Conservation (phyloP, 2,888 invertebrate species). For the Hypomecis atomaria region DNA sequence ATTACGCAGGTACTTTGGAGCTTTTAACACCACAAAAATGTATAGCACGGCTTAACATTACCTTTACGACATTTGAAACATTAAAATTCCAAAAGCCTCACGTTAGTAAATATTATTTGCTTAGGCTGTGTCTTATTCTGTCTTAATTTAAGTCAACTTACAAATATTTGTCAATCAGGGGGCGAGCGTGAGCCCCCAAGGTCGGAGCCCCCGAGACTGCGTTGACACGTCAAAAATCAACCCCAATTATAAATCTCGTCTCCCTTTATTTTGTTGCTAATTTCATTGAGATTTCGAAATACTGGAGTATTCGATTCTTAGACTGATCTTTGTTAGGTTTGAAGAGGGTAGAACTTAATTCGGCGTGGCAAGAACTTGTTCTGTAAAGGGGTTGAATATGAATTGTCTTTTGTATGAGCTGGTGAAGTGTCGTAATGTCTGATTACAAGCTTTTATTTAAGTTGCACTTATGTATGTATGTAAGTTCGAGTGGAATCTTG, state of each 20-base stretch:
- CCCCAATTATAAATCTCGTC: conserved; percentile 41
- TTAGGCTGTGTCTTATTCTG: too few species aligned
- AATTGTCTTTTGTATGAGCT: not conserved
- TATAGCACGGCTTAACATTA: too few species aligned
- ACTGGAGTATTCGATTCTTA: conserved; percentile 30
- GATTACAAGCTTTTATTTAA: too few species aligned
- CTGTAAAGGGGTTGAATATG: conserved; percentile 20
- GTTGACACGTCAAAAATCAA: conserved; percentile 41
- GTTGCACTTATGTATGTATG: too few species aligned
- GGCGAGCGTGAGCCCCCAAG: conserved; percentile 35
- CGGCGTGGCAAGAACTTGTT: conserved; percentile 39
- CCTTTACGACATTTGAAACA: too few species aligned
- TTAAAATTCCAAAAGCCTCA: not conserved
- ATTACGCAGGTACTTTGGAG: too few species aligned
- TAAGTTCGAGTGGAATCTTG: too few species aligned
- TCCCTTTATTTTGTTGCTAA: conserved; percentile 47
- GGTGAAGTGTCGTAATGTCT: not conserved
- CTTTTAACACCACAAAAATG: too few species aligned
- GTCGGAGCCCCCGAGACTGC: conserved; percentile 41
- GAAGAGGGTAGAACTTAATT: conserved; percentile 45
- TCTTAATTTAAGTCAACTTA: conserved; percentile 21
- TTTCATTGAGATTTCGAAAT: conserved; percentile 45
- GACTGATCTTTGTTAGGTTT: conserved; percentile 54
- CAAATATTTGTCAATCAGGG: conserved; percentile 22
- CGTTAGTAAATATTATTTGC: conserved; percentile 6